Evolutionary conservation across 2,888 invertebrate genomes (phyloP).

Genomic region (Acleris holmiana): DNA sequence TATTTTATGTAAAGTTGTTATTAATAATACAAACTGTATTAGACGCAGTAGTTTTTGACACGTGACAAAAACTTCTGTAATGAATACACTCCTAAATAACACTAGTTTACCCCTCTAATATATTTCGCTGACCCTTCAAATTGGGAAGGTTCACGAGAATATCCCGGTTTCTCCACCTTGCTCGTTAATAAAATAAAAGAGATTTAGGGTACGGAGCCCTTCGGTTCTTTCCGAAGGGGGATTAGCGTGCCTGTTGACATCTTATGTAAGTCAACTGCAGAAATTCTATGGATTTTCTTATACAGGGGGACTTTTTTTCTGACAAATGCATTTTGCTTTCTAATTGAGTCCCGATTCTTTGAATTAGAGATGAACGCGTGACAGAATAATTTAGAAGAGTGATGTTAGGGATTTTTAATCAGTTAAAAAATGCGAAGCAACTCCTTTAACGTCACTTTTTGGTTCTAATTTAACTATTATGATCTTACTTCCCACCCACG

Average conservation of each 20-base stretch:
- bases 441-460: too few relatives aligned
- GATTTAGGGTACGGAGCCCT: conserved; percentile 32
- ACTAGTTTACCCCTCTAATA: too few relatives aligned
- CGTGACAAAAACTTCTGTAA: too few relatives aligned
- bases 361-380: conserved; percentile 17
- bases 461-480: too few relatives aligned
- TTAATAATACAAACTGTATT: too few relatives aligned
- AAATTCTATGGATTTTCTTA: conserved; percentile 41
- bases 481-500: too few relatives aligned
- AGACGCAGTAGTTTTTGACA: too few relatives aligned
- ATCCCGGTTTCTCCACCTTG: conserved; percentile 40
- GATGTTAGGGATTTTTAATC: too few relatives aligned
- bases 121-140: conserved; percentile 24
- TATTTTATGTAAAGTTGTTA: too few relatives aligned
- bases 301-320: conserved; percentile 40
- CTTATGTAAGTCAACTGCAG: conserved; percentile 38
- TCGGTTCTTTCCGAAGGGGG: conserved; percentile 40
- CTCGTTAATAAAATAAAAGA: conserved; percentile 42
- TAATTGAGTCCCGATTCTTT: conserved; percentile 38
- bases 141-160: conserved; percentile 33
- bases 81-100: too few relatives aligned
- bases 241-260: conserved; percentile 43
- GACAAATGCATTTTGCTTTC: conserved; percentile 44
- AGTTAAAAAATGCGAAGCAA: too few relatives aligned
- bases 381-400: background rate